These are phyloP conservation scores for Lindbergichthys nudifrons DNA, from an alignment of 2,797 vertebrate species.

Conservation along the genomic window DNA sequence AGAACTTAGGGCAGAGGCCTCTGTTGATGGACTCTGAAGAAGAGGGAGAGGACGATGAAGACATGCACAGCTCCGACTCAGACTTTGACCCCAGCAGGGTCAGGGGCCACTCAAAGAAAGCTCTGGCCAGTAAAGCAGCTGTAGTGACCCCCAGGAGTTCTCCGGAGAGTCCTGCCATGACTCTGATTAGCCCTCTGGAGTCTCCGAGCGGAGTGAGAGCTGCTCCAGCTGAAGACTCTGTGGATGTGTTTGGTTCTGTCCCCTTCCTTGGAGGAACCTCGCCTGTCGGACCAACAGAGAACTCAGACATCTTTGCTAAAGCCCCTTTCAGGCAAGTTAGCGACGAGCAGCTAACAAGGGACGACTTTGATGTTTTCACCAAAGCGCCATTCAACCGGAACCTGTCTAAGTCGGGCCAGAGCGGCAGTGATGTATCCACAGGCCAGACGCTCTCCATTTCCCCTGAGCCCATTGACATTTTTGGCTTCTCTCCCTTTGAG, in stretches of 20 bases:
- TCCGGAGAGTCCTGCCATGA: slow-evolving; percentile 35
- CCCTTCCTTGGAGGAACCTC: slow-evolving; percentile 85
- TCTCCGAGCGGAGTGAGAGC: slow-evolving; percentile 42
- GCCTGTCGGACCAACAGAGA: slow-evolving; percentile 48
- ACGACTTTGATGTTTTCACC: slow-evolving; percentile 95
- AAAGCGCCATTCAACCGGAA: slow-evolving; percentile 95
- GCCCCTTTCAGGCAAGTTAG: slow-evolving; percentile 83
- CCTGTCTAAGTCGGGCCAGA: slow-evolving; percentile 79
- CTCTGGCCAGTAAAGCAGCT: slow-evolving; percentile 22
- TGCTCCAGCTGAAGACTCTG: slow-evolving; percentile 59
- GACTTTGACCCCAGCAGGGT: slow-evolving; percentile 84
- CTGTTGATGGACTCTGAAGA: slow-evolving; percentile 95
- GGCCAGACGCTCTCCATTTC: slow-evolving; percentile 81
- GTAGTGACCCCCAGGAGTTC: slow-evolving; percentile 11
- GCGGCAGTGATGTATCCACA: not conserved
- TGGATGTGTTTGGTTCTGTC: slow-evolving; percentile 92
- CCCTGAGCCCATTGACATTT: slow-evolving; percentile 87
- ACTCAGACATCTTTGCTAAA: slow-evolving; percentile 75
- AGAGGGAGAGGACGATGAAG: slow-evolving; percentile 87
- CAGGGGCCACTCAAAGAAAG: slow-evolving; percentile 64
- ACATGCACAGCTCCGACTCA: slow-evolving; percentile 90
- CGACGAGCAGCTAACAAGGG: slow-evolving; percentile 61
- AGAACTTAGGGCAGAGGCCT: slow-evolving; percentile 91
- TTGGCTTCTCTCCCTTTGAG: slow-evolving; percentile 93
- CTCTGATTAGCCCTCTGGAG: slow-evolving; percentile 43